Base-by-base conservation (phyloP, 1,140 invertebrate species). In the Argopecten irradians region DNA sequence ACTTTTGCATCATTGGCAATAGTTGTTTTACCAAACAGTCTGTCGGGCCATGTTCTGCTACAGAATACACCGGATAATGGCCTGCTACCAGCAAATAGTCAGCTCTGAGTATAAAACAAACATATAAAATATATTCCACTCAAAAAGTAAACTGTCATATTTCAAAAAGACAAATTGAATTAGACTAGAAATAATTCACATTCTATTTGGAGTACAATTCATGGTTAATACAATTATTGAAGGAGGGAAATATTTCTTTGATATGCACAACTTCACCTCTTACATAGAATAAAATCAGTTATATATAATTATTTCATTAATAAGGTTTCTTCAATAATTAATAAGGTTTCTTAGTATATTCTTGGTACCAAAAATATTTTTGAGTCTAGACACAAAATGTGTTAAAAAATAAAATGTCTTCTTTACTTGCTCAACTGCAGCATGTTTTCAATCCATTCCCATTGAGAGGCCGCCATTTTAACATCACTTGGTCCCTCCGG, bases 61-160 rank as follows among this genome's bases (percentile, higher is more conserved):
- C 93, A 11, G 96, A 96, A 91, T 95, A 95, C 33, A 96, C 94
- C 19, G 96, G 96, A 91, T 95, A 96, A 92, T 96, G 96, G 22
- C 96, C 96, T 86, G 93, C 94, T 1, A 96, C 96, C 85, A 96
- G 91, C 9, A 96, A 82, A 88, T 90, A 92, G 33, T 90, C 89
- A 16, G 91, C 91, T 43, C 91, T 92, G 86, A 83, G 83, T 84
- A 16, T 8, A 34, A 7, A n/a, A 35, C 5, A 22, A 14, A 55
- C 33, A 1, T 19, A 46, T 32, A 46, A 86, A 3, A 2, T 5
- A 32, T 13, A 22, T 33, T 28, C 22, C 22, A 28, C 22, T 33
- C 19, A 34, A 55, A 34, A 55, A n/a, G 22, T 8, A 86, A 86
- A 55, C 1, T 55, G 71, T 28, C 11, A 7, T 19, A 32, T 35